These are phyloP conservation scores for Himalopsyche tibetana DNA, from an alignment of 2,888 invertebrate species.

Conservation along the genomic window DNA sequence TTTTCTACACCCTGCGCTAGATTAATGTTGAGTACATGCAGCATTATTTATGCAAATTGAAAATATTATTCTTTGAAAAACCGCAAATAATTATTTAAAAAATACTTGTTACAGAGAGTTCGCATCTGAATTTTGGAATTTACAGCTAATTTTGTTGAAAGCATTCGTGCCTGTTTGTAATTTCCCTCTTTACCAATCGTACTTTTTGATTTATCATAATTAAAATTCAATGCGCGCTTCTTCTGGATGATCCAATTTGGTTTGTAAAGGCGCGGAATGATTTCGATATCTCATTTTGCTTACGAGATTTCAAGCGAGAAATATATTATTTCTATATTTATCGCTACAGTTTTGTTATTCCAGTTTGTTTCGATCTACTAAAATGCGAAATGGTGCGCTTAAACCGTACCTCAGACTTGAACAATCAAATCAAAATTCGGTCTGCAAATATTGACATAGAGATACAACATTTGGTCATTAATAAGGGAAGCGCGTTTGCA, in stretches of 20 bases:
- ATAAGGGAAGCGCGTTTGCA: no score
- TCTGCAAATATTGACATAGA: no score
- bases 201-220: slow-evolving; percentile 19
- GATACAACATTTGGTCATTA: no score
- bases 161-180: not conserved
- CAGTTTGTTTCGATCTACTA: not conserved
- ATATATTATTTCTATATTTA: slow-evolving; percentile 23
- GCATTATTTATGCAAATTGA: no score
- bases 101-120: not conserved
- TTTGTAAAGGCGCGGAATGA: not conserved
- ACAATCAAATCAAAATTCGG: not conserved
- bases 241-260: not conserved
- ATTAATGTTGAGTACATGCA: no score
- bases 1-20: no score
- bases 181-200: not conserved
- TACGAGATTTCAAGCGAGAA: not conserved
- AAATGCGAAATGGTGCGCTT: not conserved
- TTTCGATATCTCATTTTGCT: not conserved
- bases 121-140: not conserved
- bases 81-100: no score
- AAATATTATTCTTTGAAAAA: no score
- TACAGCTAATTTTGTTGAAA: not conserved
- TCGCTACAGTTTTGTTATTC: slow-evolving; percentile 4
- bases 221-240: not conserved
- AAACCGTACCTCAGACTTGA: not conserved